These are phyloP conservation scores for Cardinalis cardinalis DNA, from an alignment of 2,113 vertebrate genomes.

Conservation along the genomic window DNA sequence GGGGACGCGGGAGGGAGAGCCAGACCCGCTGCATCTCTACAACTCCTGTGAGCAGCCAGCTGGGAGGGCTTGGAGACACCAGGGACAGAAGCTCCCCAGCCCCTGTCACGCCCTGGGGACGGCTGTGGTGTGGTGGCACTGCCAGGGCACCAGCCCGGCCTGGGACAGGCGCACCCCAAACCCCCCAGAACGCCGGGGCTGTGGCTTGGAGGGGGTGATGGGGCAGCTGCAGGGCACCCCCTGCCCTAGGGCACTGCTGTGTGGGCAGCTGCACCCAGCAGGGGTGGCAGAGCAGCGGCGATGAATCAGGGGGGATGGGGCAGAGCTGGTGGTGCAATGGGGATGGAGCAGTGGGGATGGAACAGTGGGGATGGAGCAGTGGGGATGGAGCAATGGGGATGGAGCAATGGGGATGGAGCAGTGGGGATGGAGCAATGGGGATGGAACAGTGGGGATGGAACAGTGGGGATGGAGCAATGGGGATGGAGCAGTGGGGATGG, in stretches of 20 bases:
- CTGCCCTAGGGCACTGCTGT: background rate
- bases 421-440: background rate
- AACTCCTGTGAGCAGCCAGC: background rate
- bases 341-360: too few species aligned
- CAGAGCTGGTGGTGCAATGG: background rate
- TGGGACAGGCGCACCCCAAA: background rate
- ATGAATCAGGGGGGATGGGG: background rate
- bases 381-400: too few species aligned
- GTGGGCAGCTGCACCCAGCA: background rate
- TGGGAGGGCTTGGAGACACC: background rate
- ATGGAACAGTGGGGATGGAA: too few species aligned
- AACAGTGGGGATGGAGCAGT: background rate
- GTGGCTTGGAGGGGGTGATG: too few species aligned
- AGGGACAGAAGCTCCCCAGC: rapidly evolving
- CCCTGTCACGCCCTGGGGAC: rapidly evolving
- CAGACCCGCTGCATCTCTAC: background rate
- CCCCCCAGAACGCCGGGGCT: rapidly evolving
- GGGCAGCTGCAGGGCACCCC: background rate
- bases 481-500: too few species aligned
- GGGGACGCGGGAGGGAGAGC: background rate
- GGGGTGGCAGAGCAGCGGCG: background rate
- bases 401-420: too few species aligned
- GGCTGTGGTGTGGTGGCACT: background rate
- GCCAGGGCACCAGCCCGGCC: background rate
- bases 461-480: too few species aligned